Evolutionary conservation across 2,797 vertebrate species (phyloP).

Genomic region (Channallabes apus): DNA sequence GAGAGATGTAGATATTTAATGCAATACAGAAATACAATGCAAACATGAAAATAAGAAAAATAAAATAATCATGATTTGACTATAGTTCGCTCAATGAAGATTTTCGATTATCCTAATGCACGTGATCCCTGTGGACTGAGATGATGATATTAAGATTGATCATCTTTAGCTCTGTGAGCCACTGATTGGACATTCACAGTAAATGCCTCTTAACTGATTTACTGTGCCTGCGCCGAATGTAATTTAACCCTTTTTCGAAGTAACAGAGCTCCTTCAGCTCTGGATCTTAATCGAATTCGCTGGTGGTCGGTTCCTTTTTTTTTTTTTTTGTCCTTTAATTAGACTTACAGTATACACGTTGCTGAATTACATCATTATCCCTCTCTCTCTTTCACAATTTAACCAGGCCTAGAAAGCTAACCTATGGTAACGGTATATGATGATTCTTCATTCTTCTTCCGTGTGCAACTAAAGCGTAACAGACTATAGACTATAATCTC

Average conservation of each 20-base stretch:
- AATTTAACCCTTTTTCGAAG: constrained; percentile 16
- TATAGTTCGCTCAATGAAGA: background rate
- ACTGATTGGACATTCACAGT: constrained; percentile 12
- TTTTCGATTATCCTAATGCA: background rate
- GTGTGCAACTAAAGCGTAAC: background rate
- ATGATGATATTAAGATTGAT: constrained; percentile 26
- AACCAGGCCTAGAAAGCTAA: background rate
- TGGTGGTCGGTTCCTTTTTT: constrained; percentile 10
- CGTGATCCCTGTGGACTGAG: constrained; percentile 3
- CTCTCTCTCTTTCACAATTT: background rate
- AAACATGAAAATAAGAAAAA: background rate
- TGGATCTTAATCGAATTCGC: constrained; percentile 10
- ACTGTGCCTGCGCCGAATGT: constrained; percentile 1
- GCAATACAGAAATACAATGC: background rate
- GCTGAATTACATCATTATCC: background rate
- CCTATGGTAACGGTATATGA: background rate
- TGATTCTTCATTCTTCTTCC: background rate
- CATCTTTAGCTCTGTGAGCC: constrained; percentile 5
- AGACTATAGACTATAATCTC: constrained; percentile 4
- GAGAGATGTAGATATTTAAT: background rate
- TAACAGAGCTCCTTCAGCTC: constrained; percentile 7
- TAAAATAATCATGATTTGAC: background rate
- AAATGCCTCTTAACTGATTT: constrained; percentile 23
- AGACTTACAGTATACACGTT: background rate
- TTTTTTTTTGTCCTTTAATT: background rate